Evolutionary conservation across 2,888 invertebrate genomes (phyloP), one percentile per base, ranked within the genome.

Genomic region (Boloria selene): DNA sequence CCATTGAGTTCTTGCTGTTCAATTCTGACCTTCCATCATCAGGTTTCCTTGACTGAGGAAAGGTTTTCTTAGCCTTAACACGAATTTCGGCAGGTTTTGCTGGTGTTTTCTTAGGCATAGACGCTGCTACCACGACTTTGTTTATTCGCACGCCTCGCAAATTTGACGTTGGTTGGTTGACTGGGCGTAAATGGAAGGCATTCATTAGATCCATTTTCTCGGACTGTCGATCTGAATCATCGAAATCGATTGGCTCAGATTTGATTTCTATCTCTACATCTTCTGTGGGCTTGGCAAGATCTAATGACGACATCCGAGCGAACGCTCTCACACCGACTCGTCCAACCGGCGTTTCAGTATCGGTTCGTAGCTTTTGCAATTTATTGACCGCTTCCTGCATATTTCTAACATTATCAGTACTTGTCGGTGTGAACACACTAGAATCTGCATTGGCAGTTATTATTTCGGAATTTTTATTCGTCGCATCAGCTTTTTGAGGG

Each of bases 1-100:
- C 92, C 92, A 92, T 92, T 0, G 90, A 87, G 73, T 92, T 91
- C 75, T 92, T 91, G 18, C 85, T 81, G 61, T 85, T 88, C 65
- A 91, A 70, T 60, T 90, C 90, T 16, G 88, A 85, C 1, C 86
- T 74, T 0, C 82, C 82, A 0, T 91, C 90, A 3, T 84, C 86
- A 0, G 79, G 70, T 70, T 87, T 87, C 72, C 82, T 85, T 16
- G 89, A 83, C 70, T 85, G 86, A 0, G 90, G 90, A 71, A 90
- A 90, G 1, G 88, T 82, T 72, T 92, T 92, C 76, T 84, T 87
- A 0, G 90, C 90, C 18, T 82, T 73, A 1, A 86, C 81, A 13
- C 83, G 76, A 0, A 79, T 59, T 38, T 88, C 88, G 0, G 74
- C 45, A 4, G 78, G 51, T 58, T 84, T 85, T 1, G 77, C 61